These are phyloP conservation scores for crab-eating macaque (Macaca fascicularis) DNA, from an alignment of 2,113 vertebrate genomes.

Conservation along the genomic window DNA sequence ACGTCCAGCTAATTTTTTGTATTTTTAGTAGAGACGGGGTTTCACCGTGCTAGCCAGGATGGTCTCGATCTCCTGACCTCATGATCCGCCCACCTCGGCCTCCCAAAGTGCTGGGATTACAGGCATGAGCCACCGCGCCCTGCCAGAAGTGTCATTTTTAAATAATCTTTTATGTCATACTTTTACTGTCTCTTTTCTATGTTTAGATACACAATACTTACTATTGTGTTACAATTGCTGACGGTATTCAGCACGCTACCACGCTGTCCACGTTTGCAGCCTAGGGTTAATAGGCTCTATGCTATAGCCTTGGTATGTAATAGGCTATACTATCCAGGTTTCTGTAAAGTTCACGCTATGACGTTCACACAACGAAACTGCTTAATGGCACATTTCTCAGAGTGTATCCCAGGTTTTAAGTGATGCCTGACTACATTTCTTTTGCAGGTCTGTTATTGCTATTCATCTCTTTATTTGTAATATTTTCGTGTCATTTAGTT, in stretches of 20 bases:
- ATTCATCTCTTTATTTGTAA: not conserved
- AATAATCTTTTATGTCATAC: not conserved
- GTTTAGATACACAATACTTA: not conserved
- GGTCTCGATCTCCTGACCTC: no score
- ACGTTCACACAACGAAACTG: not conserved
- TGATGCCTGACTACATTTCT: not conserved
- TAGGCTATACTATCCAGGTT: not conserved
- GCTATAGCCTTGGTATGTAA: not conserved
- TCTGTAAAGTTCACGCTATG: not conserved
- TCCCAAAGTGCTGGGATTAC: no score
- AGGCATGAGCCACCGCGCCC: no score
- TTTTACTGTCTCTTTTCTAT: not conserved
- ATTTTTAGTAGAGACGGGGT: no score
- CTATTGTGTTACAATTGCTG: not conserved
- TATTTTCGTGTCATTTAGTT: not conserved
- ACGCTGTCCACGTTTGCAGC: not conserved
- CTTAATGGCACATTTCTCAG: not conserved
- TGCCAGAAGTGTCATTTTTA: not conserved
- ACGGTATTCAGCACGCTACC: not conserved
- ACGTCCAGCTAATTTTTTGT: no score
- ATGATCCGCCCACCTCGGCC: no score
- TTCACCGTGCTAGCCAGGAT: no score
- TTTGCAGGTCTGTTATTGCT: not conserved
- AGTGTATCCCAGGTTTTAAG: not conserved
- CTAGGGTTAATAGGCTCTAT: not conserved